These are phyloP conservation scores for Pseudorhiza aurosa DNA, from an alignment of 30 jellyfish, hydroid and myxozoan species.

Conservation along the genomic window DNA sequence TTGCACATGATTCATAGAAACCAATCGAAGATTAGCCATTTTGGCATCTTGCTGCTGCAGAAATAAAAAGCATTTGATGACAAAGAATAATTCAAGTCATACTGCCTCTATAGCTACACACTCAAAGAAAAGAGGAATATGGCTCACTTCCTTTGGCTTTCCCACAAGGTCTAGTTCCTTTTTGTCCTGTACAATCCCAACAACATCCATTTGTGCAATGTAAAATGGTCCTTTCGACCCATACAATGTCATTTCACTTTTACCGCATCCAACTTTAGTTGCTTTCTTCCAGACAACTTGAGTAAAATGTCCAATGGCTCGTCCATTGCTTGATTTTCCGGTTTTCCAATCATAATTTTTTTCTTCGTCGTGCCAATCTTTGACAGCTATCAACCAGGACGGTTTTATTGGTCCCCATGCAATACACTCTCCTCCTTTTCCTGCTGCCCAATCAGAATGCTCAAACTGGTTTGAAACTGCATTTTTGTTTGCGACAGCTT, in stretches of 20 bases:
- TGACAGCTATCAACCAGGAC: conserved; percentile 65
- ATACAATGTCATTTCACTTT: conserved; percentile 58
- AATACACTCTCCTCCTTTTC: conserved; percentile 80
- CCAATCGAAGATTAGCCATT: no score
- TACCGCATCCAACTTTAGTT: conserved; percentile 70
- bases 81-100: no score
- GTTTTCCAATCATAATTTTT: conserved; percentile 67
- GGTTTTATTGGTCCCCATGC: conserved; percentile 79
- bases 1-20: no score
- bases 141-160: conserved; percentile 54
- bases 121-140: background rate
- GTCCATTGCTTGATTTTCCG: conserved; percentile 67
- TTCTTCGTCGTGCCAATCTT: conserved; percentile 84
- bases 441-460: conserved; percentile 83
- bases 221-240: conserved; percentile 76
- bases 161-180: conserved; percentile 57
- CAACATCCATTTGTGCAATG: conserved; percentile 76
- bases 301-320: conserved; percentile 76
- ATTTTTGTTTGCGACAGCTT: conserved; percentile 60
- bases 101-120: no score
- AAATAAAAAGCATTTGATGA: no score
- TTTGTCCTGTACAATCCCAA: conserved; percentile 59
- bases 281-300: conserved; percentile 83
- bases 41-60: no score
- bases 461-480: conserved; percentile 56